Evolutionary conservation across 2,888 invertebrate species (phyloP).

Genomic region (Andricus quercusramuli): DNA sequence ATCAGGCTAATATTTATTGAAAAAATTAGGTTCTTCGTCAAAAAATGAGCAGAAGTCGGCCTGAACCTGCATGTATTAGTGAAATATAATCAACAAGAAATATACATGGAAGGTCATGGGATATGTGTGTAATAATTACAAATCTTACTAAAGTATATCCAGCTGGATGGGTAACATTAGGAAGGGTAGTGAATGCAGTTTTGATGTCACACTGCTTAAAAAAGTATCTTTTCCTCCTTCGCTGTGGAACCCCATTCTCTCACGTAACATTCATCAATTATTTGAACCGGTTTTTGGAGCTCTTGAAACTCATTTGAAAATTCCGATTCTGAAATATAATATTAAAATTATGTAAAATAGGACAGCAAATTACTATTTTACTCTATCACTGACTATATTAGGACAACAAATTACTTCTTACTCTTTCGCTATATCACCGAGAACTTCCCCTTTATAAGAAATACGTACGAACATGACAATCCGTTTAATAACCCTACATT

Average conservation of each 20-base stretch:
- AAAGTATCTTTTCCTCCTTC: constrained; percentile 38
- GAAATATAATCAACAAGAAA: not conserved
- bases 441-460: too few species aligned
- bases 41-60: not conserved
- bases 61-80: not conserved
- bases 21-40: not conserved
- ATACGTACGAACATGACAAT: too few species aligned
- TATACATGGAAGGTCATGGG: not conserved
- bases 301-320: too few species aligned
- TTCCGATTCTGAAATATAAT: too few species aligned
- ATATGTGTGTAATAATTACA: not conserved
- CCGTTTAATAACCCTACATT: too few species aligned
- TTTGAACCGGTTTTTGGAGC: constrained; percentile 9
- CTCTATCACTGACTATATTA: too few species aligned
- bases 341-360: too few species aligned
- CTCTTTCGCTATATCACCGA: too few species aligned
- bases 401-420: too few species aligned
- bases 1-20: too few species aligned
- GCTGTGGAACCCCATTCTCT: constrained; percentile 36
- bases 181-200: constrained; percentile 18
- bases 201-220: constrained; percentile 10
- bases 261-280: constrained; percentile 43
- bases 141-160: constrained; percentile 43
- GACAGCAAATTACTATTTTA: too few species aligned
- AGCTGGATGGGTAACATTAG: constrained; percentile 15